Evolutionary conservation across 2,113 vertebrate species (phyloP), one percentile per base, ranked within the genome.

Genomic region (Gymnarchus niloticus): DNA sequence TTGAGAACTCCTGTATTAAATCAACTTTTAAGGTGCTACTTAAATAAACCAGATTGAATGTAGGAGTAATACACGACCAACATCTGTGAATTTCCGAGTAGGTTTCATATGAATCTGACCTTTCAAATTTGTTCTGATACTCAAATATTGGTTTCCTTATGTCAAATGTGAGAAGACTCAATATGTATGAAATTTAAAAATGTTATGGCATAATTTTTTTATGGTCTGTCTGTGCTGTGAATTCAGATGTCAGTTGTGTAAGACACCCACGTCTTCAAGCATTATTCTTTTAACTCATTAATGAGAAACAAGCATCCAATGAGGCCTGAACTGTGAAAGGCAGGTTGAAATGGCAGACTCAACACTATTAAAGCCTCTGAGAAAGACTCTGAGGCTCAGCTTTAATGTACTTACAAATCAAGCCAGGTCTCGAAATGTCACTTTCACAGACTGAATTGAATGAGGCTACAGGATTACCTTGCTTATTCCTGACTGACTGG

Each of bases 271-370:
- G 59, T 23, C 44, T 59, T 41, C 48, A 33, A 44, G 61, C 10
- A 69, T 69, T 33, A 69, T 69, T 14, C 37, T 80, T 80, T 80
- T 80, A 44, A 41, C 49, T 80, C 21, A 48, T 80, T 51, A 49
- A 69, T 37, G 19, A 69, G 61, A 33, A 5, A 10, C 12, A n/a
- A n/a, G n/a, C n/a, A n/a, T n/a, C n/a, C n/a, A n/a, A n/a, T n/a
- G n/a, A n/a, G n/a, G n/a, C n/a, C n/a, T n/a, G n/a, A n/a, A n/a
- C 46, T 51, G 44, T 73, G 83, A 57, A 84, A 37, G 49, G 83
- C 73, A 25, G 19, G 46, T 48, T 52, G 65, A 49, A 25, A 56
- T 65, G 44, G 46, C 57, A 48, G 17, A 21, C 44, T 48, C n/a
- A 25, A n/a, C 44, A 51, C 23, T 7, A 25, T 25, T 12, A 33